Conservation (phyloP, 1,140 invertebrate species). For the Orchestia grillus region DNA sequence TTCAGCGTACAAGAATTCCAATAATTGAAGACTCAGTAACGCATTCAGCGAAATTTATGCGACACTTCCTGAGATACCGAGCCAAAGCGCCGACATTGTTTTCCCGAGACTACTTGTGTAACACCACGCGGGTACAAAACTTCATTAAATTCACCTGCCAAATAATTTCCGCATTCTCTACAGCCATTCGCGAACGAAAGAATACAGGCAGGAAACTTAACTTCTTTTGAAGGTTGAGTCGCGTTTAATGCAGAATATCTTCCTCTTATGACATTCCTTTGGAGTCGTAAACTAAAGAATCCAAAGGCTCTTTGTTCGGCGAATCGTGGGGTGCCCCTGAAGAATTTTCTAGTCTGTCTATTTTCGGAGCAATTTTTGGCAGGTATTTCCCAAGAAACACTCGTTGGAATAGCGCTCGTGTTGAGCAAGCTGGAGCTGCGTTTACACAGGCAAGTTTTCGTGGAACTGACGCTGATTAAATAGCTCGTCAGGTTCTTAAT, state of each 20-base stretch:
- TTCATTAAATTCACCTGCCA: not conserved
- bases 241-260: not conserved
- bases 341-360: not conserved
- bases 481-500: slow-evolving; percentile 5
- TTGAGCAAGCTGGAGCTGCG: not conserved
- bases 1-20: not conserved
- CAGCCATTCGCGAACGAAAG: not conserved
- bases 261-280: not conserved
- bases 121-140: not conserved
- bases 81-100: not conserved
- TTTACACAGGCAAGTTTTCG: not conserved
- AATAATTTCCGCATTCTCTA: not conserved
- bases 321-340: not conserved
- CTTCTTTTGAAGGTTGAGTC: slow-evolving; percentile 1
- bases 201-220: not conserved
- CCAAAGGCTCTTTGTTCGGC: not conserved
- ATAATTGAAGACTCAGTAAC: not conserved
- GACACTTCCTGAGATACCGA: not conserved
- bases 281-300: slow-evolving; percentile 30
- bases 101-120: not conserved
- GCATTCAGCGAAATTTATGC: not conserved
- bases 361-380: not conserved
- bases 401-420: not conserved
- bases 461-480: slow-evolving; percentile 25
- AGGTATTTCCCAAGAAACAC: not conserved